phyloP scores from a whole-genome alignment of 2,888 invertebrate genomes.

The Agrypnus murinus region DNA sequence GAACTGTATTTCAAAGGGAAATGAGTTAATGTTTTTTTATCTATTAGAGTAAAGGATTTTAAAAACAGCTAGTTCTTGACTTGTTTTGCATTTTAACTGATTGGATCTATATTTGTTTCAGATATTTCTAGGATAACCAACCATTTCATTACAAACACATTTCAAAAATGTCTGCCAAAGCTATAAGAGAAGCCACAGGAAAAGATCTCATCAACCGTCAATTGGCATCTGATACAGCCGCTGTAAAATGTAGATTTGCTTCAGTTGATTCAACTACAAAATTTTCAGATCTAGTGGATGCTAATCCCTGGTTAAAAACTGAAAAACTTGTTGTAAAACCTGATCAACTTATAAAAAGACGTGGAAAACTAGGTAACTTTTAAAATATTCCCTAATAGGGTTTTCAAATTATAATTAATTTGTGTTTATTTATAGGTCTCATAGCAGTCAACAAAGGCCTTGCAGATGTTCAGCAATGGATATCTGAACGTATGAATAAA shows the following conservation, averaged over 20 bases:
- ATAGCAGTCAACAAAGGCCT: slow-evolving; percentile 95
- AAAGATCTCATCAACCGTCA: slow-evolving; percentile 93
- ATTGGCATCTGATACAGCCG: slow-evolving; percentile 78
- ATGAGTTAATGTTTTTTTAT: too few relatives aligned
- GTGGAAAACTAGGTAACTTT: slow-evolving; percentile 88
- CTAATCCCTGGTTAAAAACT: slow-evolving; percentile 90
- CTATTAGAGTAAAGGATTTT: too few relatives aligned
- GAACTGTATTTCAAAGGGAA: too few relatives aligned
- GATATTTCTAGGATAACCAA: slow-evolving; percentile 42
- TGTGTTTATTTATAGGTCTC: slow-evolving; percentile 74
- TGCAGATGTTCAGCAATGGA: slow-evolving; percentile 88
- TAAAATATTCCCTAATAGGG: too few relatives aligned
- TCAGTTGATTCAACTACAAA: slow-evolving; percentile 85
- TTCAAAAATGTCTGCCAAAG: slow-evolving; percentile 93
- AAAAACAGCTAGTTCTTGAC: too few relatives aligned
- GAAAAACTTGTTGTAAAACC: slow-evolving; percentile 98
- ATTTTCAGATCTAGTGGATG: slow-evolving; percentile 83
- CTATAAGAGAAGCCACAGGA: slow-evolving; percentile 95
- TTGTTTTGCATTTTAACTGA: too few relatives aligned
- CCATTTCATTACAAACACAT: slow-evolving; percentile 26
- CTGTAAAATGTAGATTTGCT: slow-evolving; percentile 87
- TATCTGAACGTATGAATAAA: slow-evolving; percentile 87
- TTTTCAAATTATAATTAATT: too few relatives aligned
- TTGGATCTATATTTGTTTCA: slow-evolving; percentile 39
- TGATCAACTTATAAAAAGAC: slow-evolving; percentile 98